Base-by-base conservation (phyloP, 2,888 invertebrate genomes). In the Pseudoips prasinana region DNA sequence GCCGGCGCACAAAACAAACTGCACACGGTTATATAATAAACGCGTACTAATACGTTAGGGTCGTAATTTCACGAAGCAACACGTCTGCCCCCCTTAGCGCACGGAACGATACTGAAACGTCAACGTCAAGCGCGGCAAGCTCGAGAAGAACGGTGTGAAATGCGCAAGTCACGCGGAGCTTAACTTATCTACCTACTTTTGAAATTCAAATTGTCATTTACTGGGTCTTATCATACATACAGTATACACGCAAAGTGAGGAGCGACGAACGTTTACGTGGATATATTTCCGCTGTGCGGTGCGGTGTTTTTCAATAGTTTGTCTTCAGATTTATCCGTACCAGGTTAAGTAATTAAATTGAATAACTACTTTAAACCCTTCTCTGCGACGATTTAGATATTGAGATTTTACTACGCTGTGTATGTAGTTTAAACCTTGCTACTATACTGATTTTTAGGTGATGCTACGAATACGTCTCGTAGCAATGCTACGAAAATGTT, bases 141-240 rank as follows among this genome's bases (percentile, higher is more conserved):
- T 68, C 58, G 56, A 59, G 63, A 68, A 72, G 70, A 70, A 68
- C 66, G 60, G 80, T 76, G 73, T 76, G 80, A 84, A 83, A 84
- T 86, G 87, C 86, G 86, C 84, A 86, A 85, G 82, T 86, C 87
- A 85, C 79, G 69, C 72, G 58, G 64, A 62, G 67, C 71, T 74
- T 77, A 78, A 81, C 77, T 81, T 80, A 78, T 74, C 71, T 68
- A 69, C 71, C 73, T 73, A 77, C 76, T 81, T 79, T 77, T 70
- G 61, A 79, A 81, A 74, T 80, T 78, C 73, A 75, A 79, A 79
- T 74, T 72, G 75, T 73, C 74, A 76, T 76, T 77, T 73, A 72
- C 70, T 73, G 54, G 53, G 46, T 64, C 64, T 72, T 75, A 73
- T 73, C 74, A 73, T 73, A 68, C 64, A 72, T 71, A 71, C 64